Base-by-base conservation (phyloP, 2,797 vertebrate species). In the Acridotheres tristis region DNA sequence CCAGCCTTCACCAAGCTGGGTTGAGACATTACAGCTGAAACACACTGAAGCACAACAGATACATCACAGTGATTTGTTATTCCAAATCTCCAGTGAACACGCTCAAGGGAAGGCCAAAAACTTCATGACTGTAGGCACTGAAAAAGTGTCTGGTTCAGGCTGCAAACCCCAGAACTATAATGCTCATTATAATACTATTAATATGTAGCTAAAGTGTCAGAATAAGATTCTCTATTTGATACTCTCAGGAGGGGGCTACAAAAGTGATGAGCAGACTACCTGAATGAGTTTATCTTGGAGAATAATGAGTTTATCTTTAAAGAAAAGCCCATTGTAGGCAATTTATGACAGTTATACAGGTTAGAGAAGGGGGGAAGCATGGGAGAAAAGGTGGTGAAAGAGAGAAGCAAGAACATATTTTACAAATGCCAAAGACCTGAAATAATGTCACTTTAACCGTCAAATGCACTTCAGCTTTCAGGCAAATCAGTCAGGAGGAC, bases 391-490 rank as follows among this genome's bases (percentile, higher is more conserved):
- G 34, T 93, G 66, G 94, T 23, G 26, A 86, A 53, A 86, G 42
- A 68, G 8, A 67, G 42, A 74, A 30, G 48, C 57, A 62, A 3
- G 6, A 90, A 36, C 45, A 87, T 36, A 57, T 74, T 90, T 87
- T 77, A 61, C 74, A 90, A 89, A 81, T 54, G 74, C 36, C 71
- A 55, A 88, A 91, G 71, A 71, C 59, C 65, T 72, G 69, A 77
- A 88, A 83, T 87, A 74, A 89, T 45, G 68, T 87, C 40, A 82
- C 71, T 95, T 85, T 65, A 89, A 68, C 80, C 73, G 36, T 48
- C 5, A 1, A 90, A 90, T 45, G 61, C 71, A 51, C 63, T 96
- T 71, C 85, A 90, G 83, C 77, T 80, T 84, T 87, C 83, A 75
- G 63, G 63, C 67, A 89, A 76, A 91, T 88, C 80, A 86, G 59